phyloP scores from a whole-genome alignment of 1,140 invertebrate species.

The Nylanderia fulva region DNA sequence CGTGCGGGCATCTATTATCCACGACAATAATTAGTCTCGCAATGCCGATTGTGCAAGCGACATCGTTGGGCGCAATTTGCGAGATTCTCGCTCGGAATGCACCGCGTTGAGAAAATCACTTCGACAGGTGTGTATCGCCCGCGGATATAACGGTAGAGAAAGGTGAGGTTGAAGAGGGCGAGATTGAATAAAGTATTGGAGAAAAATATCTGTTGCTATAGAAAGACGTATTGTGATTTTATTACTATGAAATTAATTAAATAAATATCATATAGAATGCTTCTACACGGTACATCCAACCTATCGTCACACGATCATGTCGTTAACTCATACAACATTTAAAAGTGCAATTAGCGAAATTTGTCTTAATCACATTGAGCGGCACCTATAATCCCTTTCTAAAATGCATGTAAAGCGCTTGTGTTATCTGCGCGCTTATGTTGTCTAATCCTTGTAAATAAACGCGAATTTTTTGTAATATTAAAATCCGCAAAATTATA shows the following conservation, averaged over 20 bases:
- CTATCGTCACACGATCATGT: constrained; percentile 81
- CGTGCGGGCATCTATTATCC: constrained; percentile 57
- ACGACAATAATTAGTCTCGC: constrained; percentile 59
- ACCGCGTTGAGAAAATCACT: constrained; percentile 1
- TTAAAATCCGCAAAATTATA: no score
- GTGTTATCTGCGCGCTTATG: no score
- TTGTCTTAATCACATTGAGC: constrained; percentile 47
- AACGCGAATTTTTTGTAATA: no score
- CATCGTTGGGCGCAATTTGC: not conserved
- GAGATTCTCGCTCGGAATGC: constrained; percentile 16
- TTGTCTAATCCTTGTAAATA: no score
- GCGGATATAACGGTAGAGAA: not conserved
- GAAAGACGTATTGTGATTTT: not conserved
- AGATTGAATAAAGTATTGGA: not conserved
- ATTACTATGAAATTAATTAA: constrained; percentile 75
- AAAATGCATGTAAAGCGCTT: no score
- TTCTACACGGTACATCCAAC: constrained; percentile 64
- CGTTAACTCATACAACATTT: constrained; percentile 70
- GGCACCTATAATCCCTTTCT: no score
- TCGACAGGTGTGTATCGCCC: constrained; percentile 33
- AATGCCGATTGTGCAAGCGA: constrained; percentile 41
- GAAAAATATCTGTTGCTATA: not conserved
- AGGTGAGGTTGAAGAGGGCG: not conserved
- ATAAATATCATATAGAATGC: constrained; percentile 74
- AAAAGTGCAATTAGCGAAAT: constrained; percentile 78